Base-by-base conservation (phyloP, 2,113 vertebrate species). In the Leiothrix lutea region DNA sequence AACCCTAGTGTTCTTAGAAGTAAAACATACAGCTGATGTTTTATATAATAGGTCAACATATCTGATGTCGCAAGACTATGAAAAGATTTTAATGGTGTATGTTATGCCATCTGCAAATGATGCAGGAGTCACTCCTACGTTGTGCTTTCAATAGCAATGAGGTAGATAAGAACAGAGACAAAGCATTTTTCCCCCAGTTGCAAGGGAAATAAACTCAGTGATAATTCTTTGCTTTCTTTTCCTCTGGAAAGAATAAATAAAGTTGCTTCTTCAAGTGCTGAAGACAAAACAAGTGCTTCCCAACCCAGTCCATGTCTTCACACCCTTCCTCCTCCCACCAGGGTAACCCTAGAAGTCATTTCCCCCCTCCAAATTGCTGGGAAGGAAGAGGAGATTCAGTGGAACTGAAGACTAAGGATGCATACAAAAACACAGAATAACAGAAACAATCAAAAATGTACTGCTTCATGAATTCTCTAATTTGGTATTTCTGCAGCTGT, bases 261-360 rank as follows among this genome's bases (percentile, higher is more conserved):
- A 78, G 19, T 58, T 67, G 42, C 38, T 91, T 82, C 79, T 74
- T 51, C 25, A 26, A 86, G n/a, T 40, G n/a, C 20, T 71, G 40
- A 86, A 95, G 67, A 77, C 50, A 91, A 86, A 96, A 91, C 22
- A 89, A 91, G 42, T 19, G 51, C 38, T 85, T 85, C 66, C 21
- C 70, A 85, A 42, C 23, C 8, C 19, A 84, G 56, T 9, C 28
- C 42, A 58, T 45, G 14, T 26, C 33, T 84, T 57, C 50, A 70
- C 6, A 87, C 8, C 44, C 47, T 90, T 85, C 61, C 56, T 81
- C 28, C 57, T 87, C 67, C 61, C 26, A 66, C 23, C 9, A 16
- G 1, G 5, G 47, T 71, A 33, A 64, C 25, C 16, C 64, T 36
- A 33, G 40, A 80, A 91, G n/a, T 53, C 25, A 84, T n/a, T 85